Percentiles rank a stretch among this genome's conserved stretches.
Conservation (phyloP, 2,888 invertebrate genomes). For the Melieria picta region DNA sequence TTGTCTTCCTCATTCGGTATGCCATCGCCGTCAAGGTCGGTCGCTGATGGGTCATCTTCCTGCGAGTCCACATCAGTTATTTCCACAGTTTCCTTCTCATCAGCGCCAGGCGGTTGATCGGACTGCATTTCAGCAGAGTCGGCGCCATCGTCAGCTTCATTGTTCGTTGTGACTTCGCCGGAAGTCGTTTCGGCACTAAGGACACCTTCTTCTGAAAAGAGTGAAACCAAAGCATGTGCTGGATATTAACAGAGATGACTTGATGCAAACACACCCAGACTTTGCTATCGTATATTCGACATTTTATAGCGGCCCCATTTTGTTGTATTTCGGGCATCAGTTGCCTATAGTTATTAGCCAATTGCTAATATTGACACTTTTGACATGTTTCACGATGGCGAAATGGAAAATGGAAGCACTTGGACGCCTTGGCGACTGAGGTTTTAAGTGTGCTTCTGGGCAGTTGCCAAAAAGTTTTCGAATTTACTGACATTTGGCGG, state of each 20-base stretch:
- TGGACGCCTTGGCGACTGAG: conserved; percentile 10
- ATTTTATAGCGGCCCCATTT: not conserved
- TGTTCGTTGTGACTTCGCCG: conserved; percentile 58
- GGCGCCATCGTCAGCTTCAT: conserved; percentile 64
- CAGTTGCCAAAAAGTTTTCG: conserved; percentile 25
- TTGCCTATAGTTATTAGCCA: conserved; percentile 27
- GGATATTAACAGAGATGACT: not conserved
- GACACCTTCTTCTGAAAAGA: conserved; percentile 45
- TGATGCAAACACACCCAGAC: not conserved
- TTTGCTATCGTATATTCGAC: not conserved
- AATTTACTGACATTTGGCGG: too few species aligned
- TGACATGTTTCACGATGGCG: conserved; percentile 29
- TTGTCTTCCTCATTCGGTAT: conserved; percentile 51
- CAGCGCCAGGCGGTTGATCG: conserved; percentile 57
- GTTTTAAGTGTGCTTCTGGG: conserved; percentile 36
- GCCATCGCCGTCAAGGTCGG: conserved; percentile 46
- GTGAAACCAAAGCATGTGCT: conserved; percentile 1
- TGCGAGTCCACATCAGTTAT: conserved; percentile 59
- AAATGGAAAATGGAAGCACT: conserved; percentile 8
- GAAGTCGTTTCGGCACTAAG: conserved; percentile 50
- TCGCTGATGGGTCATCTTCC: conserved; percentile 44
- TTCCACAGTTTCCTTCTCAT: conserved; percentile 57
- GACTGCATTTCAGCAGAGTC: conserved; percentile 56
- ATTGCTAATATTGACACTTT: conserved; percentile 25
- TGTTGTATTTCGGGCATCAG: not conserved